Evolutionary conservation across 2,113 vertebrate genomes (phyloP).

Genomic region (Pelobates fuscus): DNA sequence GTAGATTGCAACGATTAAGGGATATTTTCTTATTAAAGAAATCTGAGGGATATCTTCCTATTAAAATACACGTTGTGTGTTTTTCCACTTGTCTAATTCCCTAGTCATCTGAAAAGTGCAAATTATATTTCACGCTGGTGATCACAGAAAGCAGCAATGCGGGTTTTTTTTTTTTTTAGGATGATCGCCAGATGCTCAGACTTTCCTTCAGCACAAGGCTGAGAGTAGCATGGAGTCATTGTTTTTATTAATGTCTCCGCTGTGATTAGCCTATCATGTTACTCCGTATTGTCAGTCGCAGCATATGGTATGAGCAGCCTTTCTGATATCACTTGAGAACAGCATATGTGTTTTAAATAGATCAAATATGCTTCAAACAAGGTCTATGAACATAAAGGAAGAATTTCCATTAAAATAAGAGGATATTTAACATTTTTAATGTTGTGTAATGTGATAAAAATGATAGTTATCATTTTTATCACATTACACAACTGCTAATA

Average conservation of each 20-base stretch:
- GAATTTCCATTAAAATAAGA: not conserved
- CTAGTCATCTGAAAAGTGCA: conserved; percentile 21
- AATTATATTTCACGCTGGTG: conserved; percentile 23
- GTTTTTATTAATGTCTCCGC: conserved; percentile 35
- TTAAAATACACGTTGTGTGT: too few species aligned
- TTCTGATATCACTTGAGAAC: conserved; percentile 24
- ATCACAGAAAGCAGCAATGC: not conserved
- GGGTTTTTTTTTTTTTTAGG: conserved; percentile 14
- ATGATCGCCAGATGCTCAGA: conserved; percentile 33
- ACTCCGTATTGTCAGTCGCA: conserved; percentile 23
- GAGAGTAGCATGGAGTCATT: conserved; percentile 17
- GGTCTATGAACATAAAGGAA: not conserved
- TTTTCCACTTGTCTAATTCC: not conserved
- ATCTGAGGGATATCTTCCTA: too few species aligned
- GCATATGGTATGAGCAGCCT: conserved; percentile 29
- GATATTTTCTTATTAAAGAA: too few species aligned
- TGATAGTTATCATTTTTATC: too few species aligned
- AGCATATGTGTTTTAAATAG: conserved; percentile 31
- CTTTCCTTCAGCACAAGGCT: conserved; percentile 3
- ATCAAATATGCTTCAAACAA: not conserved
- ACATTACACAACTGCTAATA: too few species aligned
- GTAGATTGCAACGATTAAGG: too few species aligned
- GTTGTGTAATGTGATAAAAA: too few species aligned
- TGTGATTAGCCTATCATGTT: conserved; percentile 34
- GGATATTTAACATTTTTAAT: too few species aligned